Evolutionary conservation across 2,888 invertebrate genomes (phyloP), one percentile per base, ranked within the genome.

Genomic region (Orthosia gothica): DNA sequence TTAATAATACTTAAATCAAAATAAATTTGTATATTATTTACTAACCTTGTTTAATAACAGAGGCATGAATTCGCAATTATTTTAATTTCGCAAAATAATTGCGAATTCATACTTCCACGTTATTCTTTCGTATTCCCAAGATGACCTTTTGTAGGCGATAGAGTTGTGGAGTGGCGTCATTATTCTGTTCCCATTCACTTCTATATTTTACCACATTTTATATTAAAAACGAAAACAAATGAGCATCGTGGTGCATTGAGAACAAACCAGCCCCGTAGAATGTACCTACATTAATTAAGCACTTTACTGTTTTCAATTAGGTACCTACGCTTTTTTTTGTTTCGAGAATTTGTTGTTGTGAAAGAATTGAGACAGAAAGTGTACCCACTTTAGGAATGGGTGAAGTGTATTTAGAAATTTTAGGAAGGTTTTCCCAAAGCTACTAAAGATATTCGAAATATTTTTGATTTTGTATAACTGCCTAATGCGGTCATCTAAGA

Each of bases 101-200:
- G 54, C 7, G 15, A 69, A 58, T 57, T 66, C n/a, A 15, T 7
- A 55, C 5, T 95, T 95, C 94, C 92, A 90, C 82, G 83, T 52
- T 82, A 89, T 83, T 79, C 89, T 90, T 87, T 83, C 90, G 76
- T 82, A 77, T 86, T 86, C 86, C 90, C 90, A 93, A 95, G 94
- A 95, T 94, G 92, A 93, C 93, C 93, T 94, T 95, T 95, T 95
- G 94, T 94, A 85, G 91, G 93, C 91, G 92, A 93, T 93, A 91
- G 92, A 93, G 92, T 89, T 86, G 82, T 90, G 89, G 87, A 94
- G 94, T 91, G 88, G 86, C 92, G 89, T 94, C 92, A 93, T 95
- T 95, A 95, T 95, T 94, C 91, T 87, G 90, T 84, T 88, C 88
- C 85, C 92, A 93, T 94, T 94, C 93, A 95, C 92, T 93, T 90